Percentiles rank a stretch among this genome's conserved stretches.
These are phyloP conservation scores for Campaea margaritaria DNA, from an alignment of 2,888 invertebrate genomes.

Conservation along the genomic window DNA sequence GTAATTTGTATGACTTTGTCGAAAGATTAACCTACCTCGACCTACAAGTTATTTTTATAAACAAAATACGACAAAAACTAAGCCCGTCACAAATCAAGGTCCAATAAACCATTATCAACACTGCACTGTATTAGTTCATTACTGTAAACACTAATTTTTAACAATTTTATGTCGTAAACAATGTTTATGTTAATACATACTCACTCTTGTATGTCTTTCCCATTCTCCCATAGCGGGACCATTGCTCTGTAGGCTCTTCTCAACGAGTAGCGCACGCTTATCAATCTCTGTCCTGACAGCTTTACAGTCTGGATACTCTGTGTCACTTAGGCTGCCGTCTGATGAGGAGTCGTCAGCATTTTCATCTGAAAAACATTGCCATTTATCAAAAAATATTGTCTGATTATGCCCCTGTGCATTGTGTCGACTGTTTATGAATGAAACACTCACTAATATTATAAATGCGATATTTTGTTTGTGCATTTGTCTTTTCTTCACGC, in stretches of 20 bases:
- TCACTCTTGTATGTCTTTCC: slow-evolving; percentile 95
- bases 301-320: slow-evolving; percentile 74
- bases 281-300: slow-evolving; percentile 46
- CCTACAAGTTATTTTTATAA: not conserved
- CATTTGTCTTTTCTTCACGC: no score
- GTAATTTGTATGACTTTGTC: no score
- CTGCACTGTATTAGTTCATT: slow-evolving; percentile 5
- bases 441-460: no score
- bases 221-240: slow-evolving; percentile 89
- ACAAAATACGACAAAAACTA: not conserved
- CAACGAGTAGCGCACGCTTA: slow-evolving; percentile 71
- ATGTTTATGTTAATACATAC: slow-evolving; percentile 47
- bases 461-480: no score
- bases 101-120: slow-evolving; percentile 13
- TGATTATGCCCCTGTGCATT: no score
- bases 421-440: no score
- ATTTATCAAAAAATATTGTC: not conserved
- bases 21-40: no score
- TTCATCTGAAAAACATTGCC: slow-evolving; percentile 53
- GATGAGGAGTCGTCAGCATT: slow-evolving; percentile 61
- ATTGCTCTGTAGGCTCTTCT: slow-evolving; percentile 86
- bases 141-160: no score
- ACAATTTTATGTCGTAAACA: no score
- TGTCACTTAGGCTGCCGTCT: slow-evolving; percentile 72
- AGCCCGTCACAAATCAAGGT: not conserved